Evolutionary conservation across 2,888 invertebrate genomes (phyloP), one percentile per base, ranked within the genome.

Genomic region (Spodoptera picta): DNA sequence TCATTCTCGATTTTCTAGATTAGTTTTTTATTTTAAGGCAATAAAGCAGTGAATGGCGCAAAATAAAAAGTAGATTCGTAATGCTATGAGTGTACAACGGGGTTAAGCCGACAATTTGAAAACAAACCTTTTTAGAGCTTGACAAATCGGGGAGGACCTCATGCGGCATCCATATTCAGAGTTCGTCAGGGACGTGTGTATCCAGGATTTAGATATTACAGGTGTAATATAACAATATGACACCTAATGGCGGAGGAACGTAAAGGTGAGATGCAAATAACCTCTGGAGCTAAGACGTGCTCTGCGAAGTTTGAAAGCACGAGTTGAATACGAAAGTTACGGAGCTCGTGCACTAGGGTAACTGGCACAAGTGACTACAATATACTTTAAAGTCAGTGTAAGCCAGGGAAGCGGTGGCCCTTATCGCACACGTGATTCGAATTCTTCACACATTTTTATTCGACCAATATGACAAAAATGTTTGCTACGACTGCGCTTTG

Each of bases 221-320:
- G 77, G 83, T 82, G 82, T 86, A 83, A 86, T 87, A 84, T 84
- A 87, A 89, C 87, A 87, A 89, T 87, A 86, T 85, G 85, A 85
- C 84, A 88, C 83, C 85, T 91, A 89, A 89, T 87, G 85, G 84
- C 76, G 77, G 77, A 83, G 83, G 86, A 86, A 87, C 81, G 84
- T 86, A 84, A 87, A 91, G 90, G 89, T 90, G 84, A 81, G 88
- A 91, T 90, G 91, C 90, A 91, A 91, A 92, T 91, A 90, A 86
- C 87, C 87, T 83, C 81, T 84, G 83, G 83, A 83, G 85, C 83
- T 77, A 85, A 85, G 82, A 91, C 91, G 91, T 90, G 91, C 85
- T 84, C 75, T 83, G 83, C 81, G 84, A 89, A 89, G 83, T 90
- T 91, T 84, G 80, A 77, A 77, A 80, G 85, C 88, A 83, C 84